Base-by-base conservation (phyloP, 2,888 invertebrate genomes). In the Byasa hedistus region DNA sequence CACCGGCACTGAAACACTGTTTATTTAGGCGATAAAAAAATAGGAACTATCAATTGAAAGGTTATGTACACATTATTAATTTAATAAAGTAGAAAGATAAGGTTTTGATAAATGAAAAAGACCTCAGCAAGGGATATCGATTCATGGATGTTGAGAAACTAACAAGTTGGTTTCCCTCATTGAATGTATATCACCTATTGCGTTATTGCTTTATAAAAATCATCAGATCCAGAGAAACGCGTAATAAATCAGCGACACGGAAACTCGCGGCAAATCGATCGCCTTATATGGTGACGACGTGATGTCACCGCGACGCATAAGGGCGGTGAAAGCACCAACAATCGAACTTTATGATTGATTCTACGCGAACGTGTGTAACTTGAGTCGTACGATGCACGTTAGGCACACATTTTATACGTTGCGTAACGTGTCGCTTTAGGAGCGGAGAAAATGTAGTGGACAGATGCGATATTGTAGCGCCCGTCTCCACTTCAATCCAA, bases 331-430 rank as follows among this genome's bases (percentile, higher is more conserved):
- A 85, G 84, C 78, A 75, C 73, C 72, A 70, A 75, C 80, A 78
- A 81, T 81, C 79, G 79, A 80, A 76, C 74, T 80, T 76, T 80
- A 81, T 83, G 85, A 84, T 81, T 80, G 81, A 82, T 81, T 76
- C 77, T 76, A 76, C 76, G 75, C 74, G 71, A 75, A 73, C 62
- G 67, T 68, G 66, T 67, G 67, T 61, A 68, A 66, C 55, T 36
- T 67, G 63, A 60, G 51, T 48, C 48, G 63, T 39, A 54, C 62
- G 36, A 48, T 63, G 63, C 57, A 66, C 44, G 57, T 57, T 66
- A 66, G 66, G 59, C 66, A 63, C 51, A 66, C 66, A 66, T 67
- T 63, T 59, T 60, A 67, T 51, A 22, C 59, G 58, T 66, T 66
- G 36, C 24, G 55, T 59, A 66, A 66, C 23, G 24, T 12, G 23